A percentile compares a stretch with the other conserved stretches of the same genome.
These are phyloP conservation scores for Halictus rubicundus DNA, from an alignment of 1,140 invertebrate genomes.

Conservation along the genomic window DNA sequence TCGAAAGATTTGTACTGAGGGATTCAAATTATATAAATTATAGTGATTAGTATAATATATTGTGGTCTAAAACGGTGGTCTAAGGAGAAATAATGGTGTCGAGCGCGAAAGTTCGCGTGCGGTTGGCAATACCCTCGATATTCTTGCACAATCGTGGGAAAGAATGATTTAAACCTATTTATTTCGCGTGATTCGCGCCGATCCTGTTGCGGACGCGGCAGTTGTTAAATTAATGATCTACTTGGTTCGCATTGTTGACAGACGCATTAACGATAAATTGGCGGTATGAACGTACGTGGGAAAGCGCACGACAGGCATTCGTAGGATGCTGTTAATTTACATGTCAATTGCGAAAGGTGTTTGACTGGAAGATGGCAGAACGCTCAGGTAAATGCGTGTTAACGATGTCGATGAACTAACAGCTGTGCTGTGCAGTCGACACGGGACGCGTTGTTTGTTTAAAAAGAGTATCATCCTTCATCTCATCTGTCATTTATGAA, in stretches of 20 bases:
- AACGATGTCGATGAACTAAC: neutral
- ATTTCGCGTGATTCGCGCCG: neutral
- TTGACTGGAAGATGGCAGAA: neutral
- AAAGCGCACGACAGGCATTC: neutral
- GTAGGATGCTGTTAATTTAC: slow-evolving; percentile 11
- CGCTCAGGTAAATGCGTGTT: neutral
- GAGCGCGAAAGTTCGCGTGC: neutral
- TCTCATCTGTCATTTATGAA: neutral
- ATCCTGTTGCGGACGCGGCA: neutral
- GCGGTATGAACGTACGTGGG: slow-evolving; percentile 22
- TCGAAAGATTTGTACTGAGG: neutral
- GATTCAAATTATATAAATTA: neutral
- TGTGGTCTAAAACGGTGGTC: neutral
- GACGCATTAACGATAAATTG: slow-evolving; percentile 12
- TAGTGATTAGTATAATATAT: neutral
- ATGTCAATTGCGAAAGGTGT: slow-evolving; percentile 14
- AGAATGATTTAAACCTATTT: neutral
- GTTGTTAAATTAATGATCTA: slow-evolving; percentile 12
- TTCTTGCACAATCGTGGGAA: slow-evolving; percentile 14
- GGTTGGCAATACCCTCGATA: neutral
- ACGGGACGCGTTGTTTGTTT: neutral
- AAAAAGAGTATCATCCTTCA: neutral
- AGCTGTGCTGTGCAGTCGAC: neutral
- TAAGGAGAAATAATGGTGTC: neutral
- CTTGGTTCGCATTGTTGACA: neutral